Evolutionary conservation across 2,888 invertebrate species (phyloP), one percentile per base, ranked within the genome.

Genomic region (Drosophila atripex): DNA sequence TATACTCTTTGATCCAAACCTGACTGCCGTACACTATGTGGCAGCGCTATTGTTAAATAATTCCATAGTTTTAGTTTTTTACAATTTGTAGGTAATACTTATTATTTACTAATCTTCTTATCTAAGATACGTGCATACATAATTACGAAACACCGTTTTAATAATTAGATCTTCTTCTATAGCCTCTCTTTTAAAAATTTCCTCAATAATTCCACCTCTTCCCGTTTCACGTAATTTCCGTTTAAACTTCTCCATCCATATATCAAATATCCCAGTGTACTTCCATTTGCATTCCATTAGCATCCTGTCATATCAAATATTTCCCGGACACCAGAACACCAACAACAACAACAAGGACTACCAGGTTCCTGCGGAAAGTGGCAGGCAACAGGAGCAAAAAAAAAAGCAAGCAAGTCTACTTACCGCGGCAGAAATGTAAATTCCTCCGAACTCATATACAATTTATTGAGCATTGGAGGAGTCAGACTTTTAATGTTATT

Each of bases 381-480:
- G 35, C 35, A 35, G 35, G 5, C 21, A 23, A 21, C 21, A 18
- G 18, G 1, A 18, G 18, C 18, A n/a, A 30, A 32, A 14, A 38
- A 38, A 38, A 38, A 14, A 14, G n/a, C n/a, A n/a, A n/a, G n/a
- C n/a, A 12, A 41, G 39, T 35, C 51, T 54, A 80, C 88, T 88
- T 69, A 89, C 89, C 89, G 89, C 63, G 88, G 89, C 75, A 89
- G 78, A 79, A 88, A 89, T 54, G 89, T 89, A 72, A 88, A 88
- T 80, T 89, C 88, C 79, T 88, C 89, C 64, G 89, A 80, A 77
- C 76, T 84, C 89, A 89, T 89, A 80, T 76, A 85, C 70, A 76
- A 72, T 65, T 70, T 76, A 70, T 75, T 73, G 47, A 70, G 70
- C 76, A 76, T 75, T 28, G 51, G 64, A 60, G 46, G 55, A 53